Evolutionary conservation across 2,888 invertebrate genomes (phyloP).

Genomic region (Ormia ochracea): DNA sequence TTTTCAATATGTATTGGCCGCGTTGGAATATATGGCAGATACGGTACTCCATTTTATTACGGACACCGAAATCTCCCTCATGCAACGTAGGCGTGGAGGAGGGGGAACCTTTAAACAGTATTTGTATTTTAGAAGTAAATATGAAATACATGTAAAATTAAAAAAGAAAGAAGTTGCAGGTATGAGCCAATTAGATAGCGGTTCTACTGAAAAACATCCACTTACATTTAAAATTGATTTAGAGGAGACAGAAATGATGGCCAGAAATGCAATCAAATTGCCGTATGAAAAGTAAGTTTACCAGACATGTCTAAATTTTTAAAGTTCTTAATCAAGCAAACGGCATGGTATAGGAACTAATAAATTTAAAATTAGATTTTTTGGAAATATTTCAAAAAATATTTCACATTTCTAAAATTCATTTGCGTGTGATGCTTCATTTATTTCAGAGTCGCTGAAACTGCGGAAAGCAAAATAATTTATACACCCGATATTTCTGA

Average conservation of each 20-base stretch:
- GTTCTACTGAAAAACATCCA: constrained; percentile 55
- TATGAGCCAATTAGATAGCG: background rate
- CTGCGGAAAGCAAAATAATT: constrained; percentile 81
- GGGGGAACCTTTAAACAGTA: constrained; percentile 71
- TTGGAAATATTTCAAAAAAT: background rate
- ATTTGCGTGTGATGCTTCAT: background rate
- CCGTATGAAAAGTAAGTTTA: constrained; percentile 75
- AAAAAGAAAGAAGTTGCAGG: background rate
- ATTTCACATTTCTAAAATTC: too few relatives aligned
- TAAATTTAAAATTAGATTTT: background rate
- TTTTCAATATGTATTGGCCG: constrained; percentile 70
- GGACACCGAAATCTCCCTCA: constrained; percentile 67
- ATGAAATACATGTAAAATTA: constrained; percentile 68
- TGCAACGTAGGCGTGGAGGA: constrained; percentile 72
- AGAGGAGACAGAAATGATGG: constrained; percentile 75
- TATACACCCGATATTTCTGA: constrained; percentile 87
- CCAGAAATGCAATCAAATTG: constrained; percentile 75
- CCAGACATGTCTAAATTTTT: background rate
- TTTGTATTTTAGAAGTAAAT: constrained; percentile 68
- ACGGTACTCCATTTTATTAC: constrained; percentile 70
- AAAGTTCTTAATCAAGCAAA: too few relatives aligned
- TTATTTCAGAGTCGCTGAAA: constrained; percentile 76
- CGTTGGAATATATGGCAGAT: constrained; percentile 74
- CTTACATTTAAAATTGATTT: constrained; percentile 76
- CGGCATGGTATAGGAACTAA: too few relatives aligned